Evolutionary conservation across 2,888 invertebrate species (phyloP).

Genomic region (Drosophila mercatorum): DNA sequence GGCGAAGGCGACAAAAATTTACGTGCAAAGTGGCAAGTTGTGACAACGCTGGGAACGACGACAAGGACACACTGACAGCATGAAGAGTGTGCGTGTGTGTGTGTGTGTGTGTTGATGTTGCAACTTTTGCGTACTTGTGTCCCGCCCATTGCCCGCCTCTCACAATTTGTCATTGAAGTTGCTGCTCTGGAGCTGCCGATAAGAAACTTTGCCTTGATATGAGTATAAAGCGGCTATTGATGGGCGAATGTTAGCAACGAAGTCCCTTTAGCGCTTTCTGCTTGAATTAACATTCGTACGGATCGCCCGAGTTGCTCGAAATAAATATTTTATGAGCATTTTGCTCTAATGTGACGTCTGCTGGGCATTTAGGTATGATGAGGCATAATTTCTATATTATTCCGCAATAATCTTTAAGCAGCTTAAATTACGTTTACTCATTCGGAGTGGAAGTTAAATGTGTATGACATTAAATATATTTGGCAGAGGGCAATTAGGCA

Average conservation of each 20-base stretch:
- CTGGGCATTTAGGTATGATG: neutral
- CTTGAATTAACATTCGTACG: slow-evolving; percentile 26
- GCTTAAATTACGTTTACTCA: neutral
- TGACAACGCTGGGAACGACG: slow-evolving; percentile 47
- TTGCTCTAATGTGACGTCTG: neutral
- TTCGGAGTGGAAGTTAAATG: neutral
- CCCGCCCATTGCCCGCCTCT: slow-evolving; percentile 40
- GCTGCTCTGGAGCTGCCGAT: slow-evolving; percentile 67
- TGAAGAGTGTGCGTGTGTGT: slow-evolving; percentile 24
- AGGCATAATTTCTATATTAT: too few relatives aligned
- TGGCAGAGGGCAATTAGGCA: neutral
- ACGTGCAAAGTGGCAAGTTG: slow-evolving; percentile 79
- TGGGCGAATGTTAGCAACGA: slow-evolving; percentile 57
- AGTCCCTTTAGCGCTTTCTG: slow-evolving; percentile 27
- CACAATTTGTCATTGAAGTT: slow-evolving; percentile 79
- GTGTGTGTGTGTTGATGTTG: slow-evolving; percentile 13
- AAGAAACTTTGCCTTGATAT: slow-evolving; percentile 73
- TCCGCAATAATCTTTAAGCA: neutral
- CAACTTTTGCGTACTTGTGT: slow-evolving; percentile 45
- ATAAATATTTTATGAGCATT: slow-evolving; percentile 7
- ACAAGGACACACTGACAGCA: slow-evolving; percentile 15
- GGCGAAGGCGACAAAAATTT: slow-evolving; percentile 71
- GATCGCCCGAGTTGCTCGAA: neutral
- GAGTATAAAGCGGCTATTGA: slow-evolving; percentile 70
- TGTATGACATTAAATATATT: too few relatives aligned